Base-by-base conservation (phyloP, 2,797 vertebrate genomes). In the Remorina albescens region DNA sequence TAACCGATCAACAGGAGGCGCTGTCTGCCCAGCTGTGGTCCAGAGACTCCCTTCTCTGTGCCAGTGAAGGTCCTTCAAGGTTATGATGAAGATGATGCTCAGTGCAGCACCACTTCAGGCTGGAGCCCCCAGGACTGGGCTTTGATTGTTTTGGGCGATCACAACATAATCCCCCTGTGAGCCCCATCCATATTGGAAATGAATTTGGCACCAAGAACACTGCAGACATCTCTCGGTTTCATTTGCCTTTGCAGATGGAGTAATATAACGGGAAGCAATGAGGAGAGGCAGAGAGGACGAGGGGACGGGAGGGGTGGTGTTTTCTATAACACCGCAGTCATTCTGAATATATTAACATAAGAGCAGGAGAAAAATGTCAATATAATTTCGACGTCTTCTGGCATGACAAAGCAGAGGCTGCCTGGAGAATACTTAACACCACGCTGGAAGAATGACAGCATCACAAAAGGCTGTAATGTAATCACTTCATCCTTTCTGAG, bases 21-120 rank as follows among this genome's bases (percentile, higher is more conserved):
- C 83, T 84, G 23, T 72, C 69, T 57, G 55, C 78, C 61, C 83
- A 72, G 55, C 34, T 47, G 25, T 61, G 58, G 19, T 59, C 44
- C 72, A 0, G 16, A 44, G 63, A 70, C 78, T 84, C 60, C 53
- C 51, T 39, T 34, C 55, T 69, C 36, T 63, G 61, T 67, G 67
- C 68, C 66, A 86, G 36, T 87, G 91, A 93, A 92, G 91, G 92
- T 94, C 92, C 87, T 92, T 93, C 93, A 94, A 94, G 93, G 93
- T 93, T 91, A 91, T 88, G 85, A 77, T 84, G 80, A 88, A 85
- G 74, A 86, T 84, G 74, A 68, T 74, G 75, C 62, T 83, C 80
- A 61, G 79, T 69, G 74, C 66, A 74, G 81, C 74, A 62, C 74
- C 72, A 78, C 81, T 82, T 80, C 83, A 87, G 67, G 67, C 71